Evolutionary conservation across 1,140 invertebrate species (phyloP).

Genomic region (Hypsibius dujardini): DNA sequence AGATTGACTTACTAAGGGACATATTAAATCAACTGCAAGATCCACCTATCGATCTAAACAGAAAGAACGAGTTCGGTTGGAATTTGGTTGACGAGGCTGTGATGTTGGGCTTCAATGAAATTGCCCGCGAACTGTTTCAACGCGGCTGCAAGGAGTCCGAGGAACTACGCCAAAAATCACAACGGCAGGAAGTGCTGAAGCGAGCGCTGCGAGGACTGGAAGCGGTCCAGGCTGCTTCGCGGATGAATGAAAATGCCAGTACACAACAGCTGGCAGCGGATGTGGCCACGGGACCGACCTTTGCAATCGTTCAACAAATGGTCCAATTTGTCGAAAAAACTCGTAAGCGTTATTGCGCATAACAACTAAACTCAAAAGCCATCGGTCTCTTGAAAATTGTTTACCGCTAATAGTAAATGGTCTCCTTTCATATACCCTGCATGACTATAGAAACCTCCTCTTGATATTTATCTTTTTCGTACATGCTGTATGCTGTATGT

Average conservation of each 20-base stretch:
- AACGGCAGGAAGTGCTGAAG: background rate
- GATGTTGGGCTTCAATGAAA: background rate
- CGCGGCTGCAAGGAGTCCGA: background rate
- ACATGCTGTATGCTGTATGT: no score
- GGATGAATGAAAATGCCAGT: background rate
- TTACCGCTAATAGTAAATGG: no score
- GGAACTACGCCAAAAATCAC: background rate
- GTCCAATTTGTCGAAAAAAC: background rate
- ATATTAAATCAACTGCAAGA: slow-evolving; percentile 1
- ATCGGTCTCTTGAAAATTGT: no score
- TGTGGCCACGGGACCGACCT: background rate
- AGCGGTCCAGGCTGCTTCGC: background rate
- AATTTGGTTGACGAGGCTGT: background rate
- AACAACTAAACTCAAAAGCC: no score
- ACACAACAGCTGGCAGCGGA: background rate
- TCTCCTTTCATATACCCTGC: no score
- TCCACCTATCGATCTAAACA: background rate
- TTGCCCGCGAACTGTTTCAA: slow-evolving; percentile 1
- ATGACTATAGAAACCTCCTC: no score
- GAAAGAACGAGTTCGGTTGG: background rate
- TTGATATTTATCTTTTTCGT: no score
- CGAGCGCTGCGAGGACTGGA: background rate
- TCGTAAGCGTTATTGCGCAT: background rate
- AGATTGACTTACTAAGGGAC: background rate
- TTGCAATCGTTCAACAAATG: background rate